These are phyloP conservation scores for Platycheirus albimanus DNA, from an alignment of 2,888 invertebrate species.

Conservation along the genomic window DNA sequence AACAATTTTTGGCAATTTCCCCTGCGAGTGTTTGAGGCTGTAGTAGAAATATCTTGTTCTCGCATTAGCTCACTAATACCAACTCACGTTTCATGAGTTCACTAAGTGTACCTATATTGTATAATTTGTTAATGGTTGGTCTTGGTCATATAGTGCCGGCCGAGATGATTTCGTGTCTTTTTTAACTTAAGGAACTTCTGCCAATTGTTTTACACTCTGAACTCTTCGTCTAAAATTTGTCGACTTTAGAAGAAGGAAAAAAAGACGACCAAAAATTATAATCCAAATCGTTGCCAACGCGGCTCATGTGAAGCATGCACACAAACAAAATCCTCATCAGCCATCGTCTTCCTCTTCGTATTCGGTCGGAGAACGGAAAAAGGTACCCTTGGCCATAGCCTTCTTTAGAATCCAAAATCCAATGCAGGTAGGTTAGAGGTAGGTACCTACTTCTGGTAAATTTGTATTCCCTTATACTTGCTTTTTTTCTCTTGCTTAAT, in stretches of 20 bases:
- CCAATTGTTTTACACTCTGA: conserved; percentile 62
- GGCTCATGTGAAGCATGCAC: conserved; percentile 12
- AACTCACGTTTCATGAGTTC: conserved; percentile 6
- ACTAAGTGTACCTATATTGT: not conserved
- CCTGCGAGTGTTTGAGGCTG: conserved; percentile 38
- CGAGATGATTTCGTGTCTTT: conserved; percentile 50
- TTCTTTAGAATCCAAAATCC: conserved; percentile 68
- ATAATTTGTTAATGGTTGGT: too few species aligned
- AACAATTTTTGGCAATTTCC: conserved; percentile 67
- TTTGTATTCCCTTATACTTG: conserved; percentile 44
- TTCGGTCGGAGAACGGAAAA: conserved; percentile 40
- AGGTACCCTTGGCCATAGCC: conserved; percentile 66
- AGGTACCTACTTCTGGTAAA: conserved; percentile 48
- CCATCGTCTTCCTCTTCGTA: conserved; percentile 25
- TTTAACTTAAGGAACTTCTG: conserved; percentile 42
- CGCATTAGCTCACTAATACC: not conserved
- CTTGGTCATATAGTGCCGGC: too few species aligned
- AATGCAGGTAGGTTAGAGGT: not conserved
- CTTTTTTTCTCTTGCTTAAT: conserved; percentile 28
- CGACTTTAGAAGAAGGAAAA: conserved; percentile 54
- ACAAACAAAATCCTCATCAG: not conserved
- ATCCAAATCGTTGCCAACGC: conserved; percentile 17
- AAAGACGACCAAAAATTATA: conserved; percentile 39
- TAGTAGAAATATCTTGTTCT: not conserved
- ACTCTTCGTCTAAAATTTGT: conserved; percentile 63